These are phyloP conservation scores for Antheraea pernyi DNA, from an alignment of 1,140 invertebrate genomes.

Conservation along the genomic window DNA sequence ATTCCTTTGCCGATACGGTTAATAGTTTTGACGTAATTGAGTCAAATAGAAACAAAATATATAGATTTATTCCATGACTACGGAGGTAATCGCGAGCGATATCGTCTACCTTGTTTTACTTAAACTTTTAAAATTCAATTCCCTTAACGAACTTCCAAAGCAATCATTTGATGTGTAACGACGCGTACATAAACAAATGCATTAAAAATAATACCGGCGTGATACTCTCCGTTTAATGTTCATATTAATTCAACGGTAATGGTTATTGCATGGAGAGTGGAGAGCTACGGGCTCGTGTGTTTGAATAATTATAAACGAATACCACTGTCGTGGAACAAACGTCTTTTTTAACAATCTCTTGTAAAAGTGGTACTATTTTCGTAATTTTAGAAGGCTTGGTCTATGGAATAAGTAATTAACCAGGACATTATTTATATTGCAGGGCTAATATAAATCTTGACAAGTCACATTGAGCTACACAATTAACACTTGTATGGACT, in stretches of 20 bases:
- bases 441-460: too few species aligned
- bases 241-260: slow-evolving; percentile 30
- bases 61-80: too few species aligned
- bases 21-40: too few species aligned
- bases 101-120: not conserved
- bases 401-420: too few species aligned
- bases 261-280: slow-evolving; percentile 20
- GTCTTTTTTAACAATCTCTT: not conserved
- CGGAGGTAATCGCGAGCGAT: not conserved
- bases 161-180: not conserved
- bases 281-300: slow-evolving; percentile 7
- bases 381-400: too few species aligned
- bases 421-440: too few species aligned
- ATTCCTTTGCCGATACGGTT: too few species aligned
- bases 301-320: slow-evolving; percentile 16
- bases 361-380: not conserved
- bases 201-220: slow-evolving; percentile 30
- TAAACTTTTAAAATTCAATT: slow-evolving; percentile 1
- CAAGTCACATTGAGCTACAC: too few species aligned
- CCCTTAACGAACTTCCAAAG: not conserved
- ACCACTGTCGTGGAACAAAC: not conserved
- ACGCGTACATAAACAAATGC: slow-evolving; percentile 1
- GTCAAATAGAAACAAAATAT: too few species aligned
- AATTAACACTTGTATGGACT: too few species aligned
- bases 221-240: slow-evolving; percentile 26